Base-by-base conservation (phyloP, 2,113 vertebrate genomes). In the Scolopax mira region DNA sequence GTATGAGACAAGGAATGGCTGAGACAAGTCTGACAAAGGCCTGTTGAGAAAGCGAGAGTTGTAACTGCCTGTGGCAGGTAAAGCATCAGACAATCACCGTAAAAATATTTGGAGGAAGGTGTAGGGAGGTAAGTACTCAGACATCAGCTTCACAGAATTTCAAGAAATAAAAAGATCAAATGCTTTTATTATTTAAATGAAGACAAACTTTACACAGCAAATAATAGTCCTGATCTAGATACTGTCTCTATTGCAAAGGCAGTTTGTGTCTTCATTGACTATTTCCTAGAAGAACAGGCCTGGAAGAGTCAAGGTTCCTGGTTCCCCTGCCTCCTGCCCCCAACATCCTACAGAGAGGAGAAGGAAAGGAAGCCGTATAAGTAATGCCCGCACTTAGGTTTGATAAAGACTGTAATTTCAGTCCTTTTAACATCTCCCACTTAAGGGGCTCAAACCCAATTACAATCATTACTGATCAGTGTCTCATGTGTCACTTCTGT, bases 81-180 rank as follows among this genome's bases (percentile, higher is more conserved):
- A 89, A 73, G 21, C 46, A 66, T 30, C 58, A 94, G 61, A 61
- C 23, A 74, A 64, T 51, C 31, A 25, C 37, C 1, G 0, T 8
- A 39, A 75, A 69, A 66, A 41, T 48, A 39, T 28, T 35, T 35
- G 35, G 58, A 72, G 39, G 57, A 80, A 75, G 21, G 35, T n/a
- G 46, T 39, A 65, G 65, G 71, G 39, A 82, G 8, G 35, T 31
- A 37, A 18, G 11, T 23, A 19, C 16, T 27, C 62, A 72, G 52
- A 28, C 10, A 49, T 13, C 1, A 54, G 30, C 24, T 64, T 54
- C 62, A 78, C 21, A 73, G 28, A 48, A 54, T 37, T 88, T 37
- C 74, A 85, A 66, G n/a, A 52, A 89, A 79, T 33, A 27, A 19
- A 82, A 85, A 81, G 49, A 94, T 77, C 33, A 61, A 72, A 46